Evolutionary conservation across 2,113 vertebrate genomes (phyloP).

Genomic region (Corvus cornix): DNA sequence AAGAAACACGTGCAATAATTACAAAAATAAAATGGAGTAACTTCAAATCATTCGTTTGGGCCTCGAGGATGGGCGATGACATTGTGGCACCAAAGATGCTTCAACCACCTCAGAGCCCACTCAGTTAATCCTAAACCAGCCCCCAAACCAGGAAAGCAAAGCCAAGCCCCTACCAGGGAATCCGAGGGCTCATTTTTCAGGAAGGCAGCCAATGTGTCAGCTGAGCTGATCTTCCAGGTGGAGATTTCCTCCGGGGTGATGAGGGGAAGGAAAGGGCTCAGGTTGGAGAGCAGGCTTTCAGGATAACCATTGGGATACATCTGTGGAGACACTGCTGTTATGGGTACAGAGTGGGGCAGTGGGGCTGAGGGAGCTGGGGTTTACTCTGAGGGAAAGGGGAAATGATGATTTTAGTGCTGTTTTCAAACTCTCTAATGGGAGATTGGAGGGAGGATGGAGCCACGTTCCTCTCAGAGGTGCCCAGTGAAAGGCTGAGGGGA

Average conservation of each 20-base stretch:
- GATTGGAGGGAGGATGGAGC: background rate
- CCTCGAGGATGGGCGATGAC: background rate
- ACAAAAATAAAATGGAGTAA: accelerated
- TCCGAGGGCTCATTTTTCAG: accelerated
- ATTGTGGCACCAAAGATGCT: background rate
- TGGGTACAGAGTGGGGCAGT: too few relatives aligned
- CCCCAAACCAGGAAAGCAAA: background rate
- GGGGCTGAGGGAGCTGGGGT: background rate
- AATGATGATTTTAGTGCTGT: background rate
- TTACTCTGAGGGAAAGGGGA: background rate
- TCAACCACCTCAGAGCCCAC: background rate
- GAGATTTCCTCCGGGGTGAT: background rate
- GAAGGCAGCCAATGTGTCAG: constrained; percentile 7
- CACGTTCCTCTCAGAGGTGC: background rate
- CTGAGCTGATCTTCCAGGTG: constrained; percentile 63
- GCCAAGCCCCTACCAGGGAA: background rate
- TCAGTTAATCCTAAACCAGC: background rate
- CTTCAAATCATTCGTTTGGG: background rate
- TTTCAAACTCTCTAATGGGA: background rate
- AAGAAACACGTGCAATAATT: background rate
- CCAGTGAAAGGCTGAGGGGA: background rate
- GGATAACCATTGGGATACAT: constrained; percentile 67
- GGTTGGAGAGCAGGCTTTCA: background rate
- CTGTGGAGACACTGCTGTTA: background rate
- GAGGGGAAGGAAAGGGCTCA: background rate